Conservation (phyloP, 2,888 invertebrate genomes). For the Pheosia tremula region DNA sequence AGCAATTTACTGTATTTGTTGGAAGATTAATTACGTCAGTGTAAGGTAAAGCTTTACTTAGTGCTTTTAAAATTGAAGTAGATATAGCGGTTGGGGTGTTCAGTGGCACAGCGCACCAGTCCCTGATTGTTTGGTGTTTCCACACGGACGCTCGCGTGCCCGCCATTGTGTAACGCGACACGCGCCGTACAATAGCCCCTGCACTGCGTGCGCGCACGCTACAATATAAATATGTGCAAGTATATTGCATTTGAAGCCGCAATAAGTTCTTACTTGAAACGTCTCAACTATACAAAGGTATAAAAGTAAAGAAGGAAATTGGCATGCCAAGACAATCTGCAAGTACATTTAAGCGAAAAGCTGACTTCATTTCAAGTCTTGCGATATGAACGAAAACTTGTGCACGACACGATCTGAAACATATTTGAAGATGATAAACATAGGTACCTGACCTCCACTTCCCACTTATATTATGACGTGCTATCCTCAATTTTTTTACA, state of each 20-base stretch:
- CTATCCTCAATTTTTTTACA: neutral
- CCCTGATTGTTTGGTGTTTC: slow-evolving; percentile 20
- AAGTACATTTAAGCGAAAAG: no score
- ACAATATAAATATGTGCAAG: slow-evolving; percentile 21
- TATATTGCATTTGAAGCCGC: slow-evolving; percentile 13
- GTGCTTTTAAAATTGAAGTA: neutral
- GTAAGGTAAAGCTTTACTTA: neutral
- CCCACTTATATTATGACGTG: neutral
- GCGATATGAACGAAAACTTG: no score
- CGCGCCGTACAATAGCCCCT: slow-evolving; percentile 38
- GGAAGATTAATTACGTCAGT: neutral
- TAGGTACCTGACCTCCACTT: no score
- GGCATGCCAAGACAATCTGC: neutral
- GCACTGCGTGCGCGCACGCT: slow-evolving; percentile 20
- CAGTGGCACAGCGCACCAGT: slow-evolving; percentile 7
- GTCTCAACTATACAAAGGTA: neutral
- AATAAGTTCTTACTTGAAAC: slow-evolving; percentile 4
- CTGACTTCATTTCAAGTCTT: no score
- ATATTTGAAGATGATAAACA: no score
- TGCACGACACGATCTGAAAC: no score
- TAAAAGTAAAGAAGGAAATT: neutral
- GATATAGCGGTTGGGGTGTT: slow-evolving; percentile 8
- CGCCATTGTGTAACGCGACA: slow-evolving; percentile 52
- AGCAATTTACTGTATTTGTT: slow-evolving; percentile 2
- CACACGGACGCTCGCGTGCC: slow-evolving; percentile 47